These are phyloP conservation scores for Seira sanloemensis DNA, from an alignment of 2,888 invertebrate genomes.

Conservation along the genomic window DNA sequence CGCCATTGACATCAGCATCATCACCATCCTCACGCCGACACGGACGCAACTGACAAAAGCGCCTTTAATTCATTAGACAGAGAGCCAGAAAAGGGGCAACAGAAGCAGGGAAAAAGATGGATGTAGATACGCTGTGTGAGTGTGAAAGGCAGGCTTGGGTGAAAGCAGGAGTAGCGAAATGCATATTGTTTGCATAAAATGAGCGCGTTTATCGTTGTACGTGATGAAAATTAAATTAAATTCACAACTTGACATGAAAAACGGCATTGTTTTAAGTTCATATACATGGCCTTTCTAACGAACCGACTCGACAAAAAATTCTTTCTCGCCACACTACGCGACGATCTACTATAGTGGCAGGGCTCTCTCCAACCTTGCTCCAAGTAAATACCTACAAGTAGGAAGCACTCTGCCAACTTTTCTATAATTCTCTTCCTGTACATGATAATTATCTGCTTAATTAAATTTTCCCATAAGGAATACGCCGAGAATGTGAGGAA, in stretches of 20 bases:
- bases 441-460: not conserved
- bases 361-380: not conserved
- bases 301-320: not conserved
- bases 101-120: not conserved
- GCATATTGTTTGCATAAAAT: not conserved
- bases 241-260: constrained; percentile 7
- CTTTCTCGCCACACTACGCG: not conserved
- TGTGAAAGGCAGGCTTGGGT: not conserved
- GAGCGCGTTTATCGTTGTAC: not conserved
- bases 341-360: not conserved
- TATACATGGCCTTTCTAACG: not conserved
- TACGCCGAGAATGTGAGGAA: not conserved
- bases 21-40: not conserved
- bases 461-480: not conserved
- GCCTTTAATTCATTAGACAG: constrained; percentile 15
- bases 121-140: constrained; percentile 1
- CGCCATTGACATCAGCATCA: not conserved
- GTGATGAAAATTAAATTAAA: constrained; percentile 17
- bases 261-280: constrained; percentile 10
- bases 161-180: not conserved
- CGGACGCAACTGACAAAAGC: not conserved
- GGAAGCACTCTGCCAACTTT: not conserved
- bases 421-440: not conserved
- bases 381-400: not conserved
- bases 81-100: not conserved